phyloP scores from a whole-genome alignment of 2,113 vertebrate genomes.

The Forbesichthys papilliferus region DNA sequence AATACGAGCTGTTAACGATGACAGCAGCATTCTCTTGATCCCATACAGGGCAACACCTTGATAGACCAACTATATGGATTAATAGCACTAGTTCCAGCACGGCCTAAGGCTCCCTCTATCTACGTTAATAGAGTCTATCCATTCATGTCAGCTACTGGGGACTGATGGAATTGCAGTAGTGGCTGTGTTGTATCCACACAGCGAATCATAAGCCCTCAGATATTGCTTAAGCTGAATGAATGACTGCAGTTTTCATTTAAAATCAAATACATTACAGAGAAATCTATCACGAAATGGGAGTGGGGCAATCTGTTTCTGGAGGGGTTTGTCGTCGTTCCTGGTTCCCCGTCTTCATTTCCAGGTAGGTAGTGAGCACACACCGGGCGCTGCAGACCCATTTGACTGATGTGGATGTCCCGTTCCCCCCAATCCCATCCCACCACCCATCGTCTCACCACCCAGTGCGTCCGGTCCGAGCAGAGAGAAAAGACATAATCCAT shows the following conservation, averaged over 20 bases:
- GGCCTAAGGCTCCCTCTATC: slow-evolving; percentile 72
- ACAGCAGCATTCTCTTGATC: slow-evolving; percentile 49
- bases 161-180: slow-evolving; percentile 75
- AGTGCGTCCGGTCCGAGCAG: slow-evolving; percentile 38
- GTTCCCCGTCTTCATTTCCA: slow-evolving; percentile 59
- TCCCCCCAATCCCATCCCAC: slow-evolving; percentile 1
- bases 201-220: slow-evolving; percentile 62
- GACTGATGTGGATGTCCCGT: slow-evolving; percentile 46
- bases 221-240: slow-evolving; percentile 58
- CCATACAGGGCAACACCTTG: slow-evolving; percentile 58
- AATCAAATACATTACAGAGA: slow-evolving; percentile 54
- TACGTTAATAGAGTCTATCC: slow-evolving; percentile 80
- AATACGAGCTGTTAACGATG: too few species aligned
- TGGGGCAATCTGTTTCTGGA: slow-evolving; percentile 26
- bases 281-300: slow-evolving; percentile 48
- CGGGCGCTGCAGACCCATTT: slow-evolving; percentile 23
- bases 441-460: slow-evolving; percentile 14
- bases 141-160: slow-evolving; percentile 80
- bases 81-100: slow-evolving; percentile 79
- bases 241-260: slow-evolving; percentile 66
- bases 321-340: slow-evolving; percentile 9
- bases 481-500: slow-evolving; percentile 47
- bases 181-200: slow-evolving; percentile 70
- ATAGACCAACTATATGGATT: slow-evolving; percentile 80
- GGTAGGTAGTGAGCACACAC: slow-evolving; percentile 19